These are phyloP conservation scores for cattle (Bos taurus) DNA, from an alignment of 2,113 vertebrate species.

Conservation along the genomic window DNA sequence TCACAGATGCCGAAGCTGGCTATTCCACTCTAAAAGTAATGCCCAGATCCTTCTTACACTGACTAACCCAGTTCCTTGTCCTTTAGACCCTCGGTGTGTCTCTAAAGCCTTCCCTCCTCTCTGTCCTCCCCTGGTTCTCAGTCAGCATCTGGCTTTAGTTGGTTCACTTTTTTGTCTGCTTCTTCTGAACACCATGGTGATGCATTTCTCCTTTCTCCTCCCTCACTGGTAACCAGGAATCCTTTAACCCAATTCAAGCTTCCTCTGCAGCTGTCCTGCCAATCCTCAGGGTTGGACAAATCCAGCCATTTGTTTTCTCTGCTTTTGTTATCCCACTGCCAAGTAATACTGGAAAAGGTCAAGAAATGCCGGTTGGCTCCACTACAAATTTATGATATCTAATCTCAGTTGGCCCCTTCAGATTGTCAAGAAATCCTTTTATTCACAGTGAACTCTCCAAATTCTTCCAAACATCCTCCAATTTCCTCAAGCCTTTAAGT, in stretches of 20 bases:
- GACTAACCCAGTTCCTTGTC: background rate
- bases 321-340: background rate
- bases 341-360: background rate
- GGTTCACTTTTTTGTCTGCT: background rate
- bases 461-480: background rate
- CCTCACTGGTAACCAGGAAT: background rate
- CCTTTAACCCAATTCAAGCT: background rate
- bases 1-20: background rate
- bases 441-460: background rate
- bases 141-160: background rate
- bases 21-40: background rate
- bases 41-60: background rate
- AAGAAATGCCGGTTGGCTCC: slow-evolving; percentile 10
- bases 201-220: background rate
- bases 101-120: background rate
- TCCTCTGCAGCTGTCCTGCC: slow-evolving; percentile 11
- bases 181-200: background rate
- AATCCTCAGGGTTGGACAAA: background rate
- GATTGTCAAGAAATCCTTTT: background rate
- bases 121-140: too few species aligned
- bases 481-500: background rate
- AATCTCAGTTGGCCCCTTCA: background rate
- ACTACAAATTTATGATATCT: slow-evolving; percentile 5
- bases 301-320: background rate
- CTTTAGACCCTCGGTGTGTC: background rate